phyloP scores from a whole-genome alignment of 1,140 invertebrate genomes.

The Pseudomyrmex concolor region DNA sequence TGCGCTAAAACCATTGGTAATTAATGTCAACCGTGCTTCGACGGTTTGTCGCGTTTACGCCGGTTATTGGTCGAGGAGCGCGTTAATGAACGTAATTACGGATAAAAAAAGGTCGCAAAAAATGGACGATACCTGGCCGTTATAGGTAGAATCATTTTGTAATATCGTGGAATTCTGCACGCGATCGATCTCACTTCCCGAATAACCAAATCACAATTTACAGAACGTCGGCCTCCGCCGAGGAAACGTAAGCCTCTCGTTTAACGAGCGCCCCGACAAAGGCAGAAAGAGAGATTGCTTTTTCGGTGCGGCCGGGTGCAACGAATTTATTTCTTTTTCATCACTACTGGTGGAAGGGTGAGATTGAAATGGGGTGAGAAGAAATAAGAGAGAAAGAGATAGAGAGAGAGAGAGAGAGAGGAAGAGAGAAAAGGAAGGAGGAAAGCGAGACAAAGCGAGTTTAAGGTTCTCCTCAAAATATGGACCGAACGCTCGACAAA shows the following conservation, averaged over 20 bases:
- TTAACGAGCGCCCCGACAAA: slow-evolving; percentile 40
- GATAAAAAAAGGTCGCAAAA: slow-evolving; percentile 68
- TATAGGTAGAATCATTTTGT: slow-evolving; percentile 32
- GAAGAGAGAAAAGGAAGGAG: not conserved
- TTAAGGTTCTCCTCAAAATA: slow-evolving; percentile 55
- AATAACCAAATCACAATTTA: slow-evolving; percentile 53
- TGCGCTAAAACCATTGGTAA: slow-evolving; percentile 62
- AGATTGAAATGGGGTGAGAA: no score
- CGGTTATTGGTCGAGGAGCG: slow-evolving; percentile 63
- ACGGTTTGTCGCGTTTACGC: slow-evolving; percentile 66
- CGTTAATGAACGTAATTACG: slow-evolving; percentile 73
- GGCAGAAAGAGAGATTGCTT: slow-evolving; percentile 33
- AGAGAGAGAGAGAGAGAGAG: no score
- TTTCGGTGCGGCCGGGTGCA: slow-evolving; percentile 26
- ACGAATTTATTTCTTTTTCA: slow-evolving; percentile 41
- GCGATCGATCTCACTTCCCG: slow-evolving; percentile 35
- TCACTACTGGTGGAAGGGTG: not conserved
- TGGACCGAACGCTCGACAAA: slow-evolving; percentile 55
- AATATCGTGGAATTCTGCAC: not conserved
- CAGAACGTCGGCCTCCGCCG: slow-evolving; percentile 4
- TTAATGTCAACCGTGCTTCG: slow-evolving; percentile 69
- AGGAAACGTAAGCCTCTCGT: slow-evolving; percentile 48
- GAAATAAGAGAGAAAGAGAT: no score
- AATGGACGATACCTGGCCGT: slow-evolving; percentile 19
- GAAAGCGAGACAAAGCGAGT: slow-evolving; percentile 26